Base-by-base conservation (phyloP, 2,797 vertebrate genomes). In the Oreonectes daqikongensis region DNA sequence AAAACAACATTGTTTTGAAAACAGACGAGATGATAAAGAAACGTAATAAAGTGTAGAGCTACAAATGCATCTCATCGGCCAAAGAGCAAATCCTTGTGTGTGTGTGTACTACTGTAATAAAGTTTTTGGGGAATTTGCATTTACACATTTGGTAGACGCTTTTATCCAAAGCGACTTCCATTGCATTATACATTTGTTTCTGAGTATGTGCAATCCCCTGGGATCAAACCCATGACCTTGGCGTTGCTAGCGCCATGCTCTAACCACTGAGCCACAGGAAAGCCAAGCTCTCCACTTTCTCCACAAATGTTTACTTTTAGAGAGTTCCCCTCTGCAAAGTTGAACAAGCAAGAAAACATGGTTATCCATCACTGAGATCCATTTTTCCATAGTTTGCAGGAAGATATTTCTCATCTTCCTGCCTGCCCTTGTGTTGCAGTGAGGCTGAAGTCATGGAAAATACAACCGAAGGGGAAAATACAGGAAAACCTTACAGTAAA, bases 371-470 rank as follows among this genome's bases (percentile, higher is more conserved):
- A 73, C 12, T 61, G n/a, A 17, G n/a, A 72, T 66, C 14, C 26
- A 26, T 55, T 66, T 78, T 72, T 46, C 69, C 69, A 52, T 9
- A 20, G 48, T 65, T 67, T 72, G 30, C 46, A 48, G 60, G 32
- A 55, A 66, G 69, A 79, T 38, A 73, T 79, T 81, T 78, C 72
- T 68, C 69, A 81, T 69, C 69, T 72, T 14, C 38, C 59, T 70
- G 72, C 32, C 71, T 65, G 71, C 67, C 67, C 42, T 72, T 14
- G 5, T 57, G 61, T 78, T 72, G 57, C 75, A 40, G 26, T 73
- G 63, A 46, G 40, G 14, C 48, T 81, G 74, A 83, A 80, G 84
- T 80, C 70, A 83, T 82, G 82, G 84, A 85, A 84, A 84, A 78
- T 82, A 79, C 75, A 77, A 75, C 73, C 46, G 57, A 81, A 22